phyloP scores from a whole-genome alignment of 2,888 invertebrate genomes.

The Tricholauxania praeusta region DNA sequence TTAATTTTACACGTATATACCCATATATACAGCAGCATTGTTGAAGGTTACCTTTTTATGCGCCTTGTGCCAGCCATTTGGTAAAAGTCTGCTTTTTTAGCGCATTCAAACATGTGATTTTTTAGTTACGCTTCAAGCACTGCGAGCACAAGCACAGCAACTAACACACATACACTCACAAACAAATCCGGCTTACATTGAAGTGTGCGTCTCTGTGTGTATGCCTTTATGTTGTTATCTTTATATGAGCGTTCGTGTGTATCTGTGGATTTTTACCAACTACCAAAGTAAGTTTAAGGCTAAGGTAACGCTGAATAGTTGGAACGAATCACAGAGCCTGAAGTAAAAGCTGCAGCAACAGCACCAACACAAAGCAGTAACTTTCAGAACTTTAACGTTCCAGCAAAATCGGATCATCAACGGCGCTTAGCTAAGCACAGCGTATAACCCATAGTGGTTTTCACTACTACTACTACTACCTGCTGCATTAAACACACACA shows the following conservation, averaged over 20 bases:
- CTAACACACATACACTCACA: neutral
- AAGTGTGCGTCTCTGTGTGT: neutral
- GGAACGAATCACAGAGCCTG: neutral
- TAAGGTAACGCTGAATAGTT: neutral
- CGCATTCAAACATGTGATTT: conserved; percentile 3
- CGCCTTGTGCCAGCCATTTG: no score
- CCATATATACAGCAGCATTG: no score
- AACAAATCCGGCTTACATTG: neutral
- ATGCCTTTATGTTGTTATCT: neutral
- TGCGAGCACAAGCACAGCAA: neutral
- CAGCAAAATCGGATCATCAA: conserved; percentile 15
- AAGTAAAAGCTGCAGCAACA: no score
- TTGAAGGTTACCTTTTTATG: no score
- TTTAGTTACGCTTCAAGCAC: neutral
- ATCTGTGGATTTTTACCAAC: no score
- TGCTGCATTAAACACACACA: neutral
- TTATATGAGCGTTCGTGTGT: no score
- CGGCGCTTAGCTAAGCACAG: neutral
- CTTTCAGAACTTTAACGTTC: no score
- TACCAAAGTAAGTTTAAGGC: no score
- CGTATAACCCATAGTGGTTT: neutral
- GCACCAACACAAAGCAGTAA: neutral
- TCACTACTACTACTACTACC: neutral
- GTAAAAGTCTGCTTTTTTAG: neutral
- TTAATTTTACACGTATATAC: no score